These are phyloP conservation scores for Caranx ignobilis DNA, from an alignment of 2,113 vertebrate species.

Conservation along the genomic window DNA sequence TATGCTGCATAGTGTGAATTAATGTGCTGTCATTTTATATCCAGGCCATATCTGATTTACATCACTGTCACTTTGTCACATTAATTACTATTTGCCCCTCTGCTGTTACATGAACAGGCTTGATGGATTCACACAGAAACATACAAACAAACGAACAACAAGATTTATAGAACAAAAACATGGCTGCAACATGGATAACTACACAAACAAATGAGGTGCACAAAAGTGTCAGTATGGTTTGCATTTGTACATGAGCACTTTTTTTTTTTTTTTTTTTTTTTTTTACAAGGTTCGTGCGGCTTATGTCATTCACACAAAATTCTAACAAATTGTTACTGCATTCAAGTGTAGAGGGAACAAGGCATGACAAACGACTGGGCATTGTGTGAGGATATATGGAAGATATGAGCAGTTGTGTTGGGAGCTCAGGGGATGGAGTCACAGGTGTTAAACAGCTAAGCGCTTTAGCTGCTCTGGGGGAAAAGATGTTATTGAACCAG, in stretches of 20 bases:
- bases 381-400: conserved; percentile 56
- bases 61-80: background rate
- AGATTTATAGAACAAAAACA: background rate
- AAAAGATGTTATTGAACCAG: conserved; percentile 82
- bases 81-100: background rate
- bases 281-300: background rate
- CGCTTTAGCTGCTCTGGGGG: conserved; percentile 72
- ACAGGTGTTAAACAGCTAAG: conserved; percentile 84
- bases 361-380: conserved; percentile 60
- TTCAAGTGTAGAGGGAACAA: conserved; percentile 53
- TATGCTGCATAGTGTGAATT: background rate
- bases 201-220: background rate
- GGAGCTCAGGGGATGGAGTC: conserved; percentile 68
- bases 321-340: conserved; percentile 5
- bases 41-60: background rate
- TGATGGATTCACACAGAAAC: background rate
- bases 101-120: conserved; percentile 1
- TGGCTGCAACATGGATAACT: background rate
- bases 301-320: background rate
- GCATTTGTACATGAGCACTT: background rate
- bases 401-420: conserved; percentile 60
- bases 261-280: background rate
- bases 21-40: conserved; percentile 6
- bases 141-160: background rate
- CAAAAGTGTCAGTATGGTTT: background rate